These are phyloP conservation scores for Drosophila leontia DNA, from an alignment of 1,140 invertebrate genomes.

Conservation along the genomic window DNA sequence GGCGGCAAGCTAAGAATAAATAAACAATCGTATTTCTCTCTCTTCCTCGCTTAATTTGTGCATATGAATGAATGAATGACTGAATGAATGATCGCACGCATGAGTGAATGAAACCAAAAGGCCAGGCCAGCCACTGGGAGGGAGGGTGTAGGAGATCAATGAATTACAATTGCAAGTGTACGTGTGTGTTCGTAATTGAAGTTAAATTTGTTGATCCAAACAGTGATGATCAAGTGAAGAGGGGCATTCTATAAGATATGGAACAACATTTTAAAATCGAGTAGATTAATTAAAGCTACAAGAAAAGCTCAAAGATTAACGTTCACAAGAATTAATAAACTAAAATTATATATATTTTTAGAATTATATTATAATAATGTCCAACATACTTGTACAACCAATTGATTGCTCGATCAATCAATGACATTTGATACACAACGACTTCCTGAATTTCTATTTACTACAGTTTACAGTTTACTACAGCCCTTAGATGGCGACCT, in stretches of 20 bases:
- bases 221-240: constrained; percentile 10
- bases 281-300: background rate
- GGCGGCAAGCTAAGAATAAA: constrained; percentile 52
- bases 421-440: constrained; percentile 28
- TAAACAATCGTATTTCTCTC: constrained; percentile 40
- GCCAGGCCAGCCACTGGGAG: background rate
- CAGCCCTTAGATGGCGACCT: constrained; percentile 2
- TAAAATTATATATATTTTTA: background rate
- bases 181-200: constrained; percentile 40
- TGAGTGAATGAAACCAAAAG: constrained; percentile 49
- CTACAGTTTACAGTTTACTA: constrained; percentile 20
- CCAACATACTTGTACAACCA: background rate
- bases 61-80: constrained; percentile 53
- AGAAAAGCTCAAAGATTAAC: background rate
- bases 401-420: constrained; percentile 14
- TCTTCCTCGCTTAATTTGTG: constrained; percentile 39
- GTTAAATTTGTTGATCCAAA: constrained; percentile 35
- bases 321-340: background rate
- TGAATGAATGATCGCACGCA: constrained; percentile 42
- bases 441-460: constrained; percentile 40
- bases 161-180: constrained; percentile 43
- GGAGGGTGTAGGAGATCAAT: constrained; percentile 49
- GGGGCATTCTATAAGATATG: background rate
- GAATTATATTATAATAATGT: too few relatives aligned
- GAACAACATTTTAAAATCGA: too few relatives aligned